These are phyloP conservation scores for Typhlichthys eigenmanni DNA, from an alignment of 2,797 vertebrate genomes.

Conservation along the genomic window DNA sequence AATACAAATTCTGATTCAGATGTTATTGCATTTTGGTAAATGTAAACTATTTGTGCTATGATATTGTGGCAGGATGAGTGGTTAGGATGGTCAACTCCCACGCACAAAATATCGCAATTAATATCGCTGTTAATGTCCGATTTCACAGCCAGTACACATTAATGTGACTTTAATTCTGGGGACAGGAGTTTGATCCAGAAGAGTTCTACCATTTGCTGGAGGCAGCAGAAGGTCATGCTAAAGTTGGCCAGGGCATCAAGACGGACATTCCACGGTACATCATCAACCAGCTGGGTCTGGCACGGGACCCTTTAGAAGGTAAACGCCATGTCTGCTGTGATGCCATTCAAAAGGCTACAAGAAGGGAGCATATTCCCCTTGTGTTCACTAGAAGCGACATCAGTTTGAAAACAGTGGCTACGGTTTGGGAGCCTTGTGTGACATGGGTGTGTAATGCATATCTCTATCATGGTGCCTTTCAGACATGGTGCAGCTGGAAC, in stretches of 20 bases:
- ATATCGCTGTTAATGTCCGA: neutral
- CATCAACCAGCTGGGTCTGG: constrained; percentile 92
- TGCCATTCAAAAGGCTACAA: neutral
- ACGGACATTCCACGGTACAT: constrained; percentile 95
- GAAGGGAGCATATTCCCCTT: too few relatives aligned
- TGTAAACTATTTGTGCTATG: too few relatives aligned
- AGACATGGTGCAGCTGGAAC: constrained; percentile 91
- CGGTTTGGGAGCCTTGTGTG: too few relatives aligned
- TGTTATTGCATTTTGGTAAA: too few relatives aligned
- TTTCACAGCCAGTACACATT: constrained; percentile 8
- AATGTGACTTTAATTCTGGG: constrained; percentile 29
- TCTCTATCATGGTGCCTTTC: constrained; percentile 30
- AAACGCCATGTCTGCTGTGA: constrained; percentile 16
- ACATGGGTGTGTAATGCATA: neutral
- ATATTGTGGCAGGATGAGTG: too few relatives aligned
- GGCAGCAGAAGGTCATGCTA: constrained; percentile 94
- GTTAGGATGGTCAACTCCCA: too few relatives aligned
- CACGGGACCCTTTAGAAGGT: constrained; percentile 90
- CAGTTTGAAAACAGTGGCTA: too few relatives aligned
- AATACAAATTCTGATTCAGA: too few relatives aligned
- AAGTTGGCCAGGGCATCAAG: constrained; percentile 92
- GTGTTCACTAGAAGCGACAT: too few relatives aligned
- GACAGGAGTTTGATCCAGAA: constrained; percentile 94
- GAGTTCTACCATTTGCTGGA: constrained; percentile 96
- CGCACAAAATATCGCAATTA: neutral